These are phyloP conservation scores for Drosophila pseudoananassae DNA, from an alignment of 1,140 invertebrate genomes.

Conservation along the genomic window DNA sequence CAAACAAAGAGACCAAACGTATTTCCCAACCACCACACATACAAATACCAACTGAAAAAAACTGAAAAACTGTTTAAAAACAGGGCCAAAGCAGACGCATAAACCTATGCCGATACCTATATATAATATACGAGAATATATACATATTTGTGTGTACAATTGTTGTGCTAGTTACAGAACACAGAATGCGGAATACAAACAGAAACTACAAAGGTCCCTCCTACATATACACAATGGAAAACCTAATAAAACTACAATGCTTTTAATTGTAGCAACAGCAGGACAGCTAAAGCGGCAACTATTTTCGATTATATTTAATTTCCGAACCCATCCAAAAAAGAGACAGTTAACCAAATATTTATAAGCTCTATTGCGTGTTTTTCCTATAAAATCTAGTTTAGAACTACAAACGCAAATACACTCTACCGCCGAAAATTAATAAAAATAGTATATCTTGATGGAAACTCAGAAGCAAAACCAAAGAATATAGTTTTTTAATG, in stretches of 20 bases:
- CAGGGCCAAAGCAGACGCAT: slow-evolving; percentile 53
- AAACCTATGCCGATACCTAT: slow-evolving; percentile 36
- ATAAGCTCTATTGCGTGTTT: slow-evolving; percentile 25
- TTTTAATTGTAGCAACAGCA: slow-evolving; percentile 64
- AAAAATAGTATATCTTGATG: slow-evolving; percentile 27
- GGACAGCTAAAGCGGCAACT: slow-evolving; percentile 27
- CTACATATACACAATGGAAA: slow-evolving; percentile 41
- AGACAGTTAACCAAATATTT: slow-evolving; percentile 24
- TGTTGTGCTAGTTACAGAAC: slow-evolving; percentile 45
- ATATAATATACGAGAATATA: slow-evolving; percentile 30
- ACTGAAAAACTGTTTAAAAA: slow-evolving; percentile 36
- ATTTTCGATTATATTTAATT: slow-evolving; percentile 65
- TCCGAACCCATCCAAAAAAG: slow-evolving; percentile 15
- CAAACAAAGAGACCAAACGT: slow-evolving; percentile 71
- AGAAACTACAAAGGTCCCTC: slow-evolving; percentile 53
- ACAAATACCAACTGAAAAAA: slow-evolving; percentile 8
- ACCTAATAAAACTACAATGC: slow-evolving; percentile 24
- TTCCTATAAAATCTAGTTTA: not conserved
- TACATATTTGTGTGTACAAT: slow-evolving; percentile 57
- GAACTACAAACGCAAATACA: slow-evolving; percentile 20
- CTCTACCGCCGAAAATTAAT: slow-evolving; percentile 53
- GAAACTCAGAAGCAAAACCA: slow-evolving; percentile 10
- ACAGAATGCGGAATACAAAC: slow-evolving; percentile 34
- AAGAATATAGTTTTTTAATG: slow-evolving; percentile 46
- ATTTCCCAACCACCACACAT: slow-evolving; percentile 52